Percentiles rank a stretch among this genome's conserved stretches.
Conservation (phyloP, 2,797 vertebrate species). For the Dendrocincla fuliginosa region DNA sequence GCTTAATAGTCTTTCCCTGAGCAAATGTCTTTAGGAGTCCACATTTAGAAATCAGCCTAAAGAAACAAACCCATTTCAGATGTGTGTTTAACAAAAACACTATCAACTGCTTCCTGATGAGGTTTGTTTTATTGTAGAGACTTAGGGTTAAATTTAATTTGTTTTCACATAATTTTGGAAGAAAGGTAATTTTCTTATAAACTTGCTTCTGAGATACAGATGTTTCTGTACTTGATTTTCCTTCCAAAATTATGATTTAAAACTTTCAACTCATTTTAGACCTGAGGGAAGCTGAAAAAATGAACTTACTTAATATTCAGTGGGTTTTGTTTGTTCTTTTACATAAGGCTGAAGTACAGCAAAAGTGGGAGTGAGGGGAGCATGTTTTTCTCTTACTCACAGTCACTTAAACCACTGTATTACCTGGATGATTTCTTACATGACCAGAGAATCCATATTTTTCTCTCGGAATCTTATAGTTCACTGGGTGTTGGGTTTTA, state of each 20-base stretch:
- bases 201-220: neutral
- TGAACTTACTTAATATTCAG: neutral
- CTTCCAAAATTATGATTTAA: neutral
- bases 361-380: accelerated
- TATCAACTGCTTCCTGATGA: neutral
- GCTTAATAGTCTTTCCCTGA: neutral
- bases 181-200: neutral
- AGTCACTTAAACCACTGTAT: neutral
- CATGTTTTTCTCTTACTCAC: neutral
- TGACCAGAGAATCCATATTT: neutral
- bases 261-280: neutral
- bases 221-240: neutral
- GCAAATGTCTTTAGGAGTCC: neutral
- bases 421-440: neutral
- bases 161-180: neutral
- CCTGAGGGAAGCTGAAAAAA: neutral
- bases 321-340: neutral
- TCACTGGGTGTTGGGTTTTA: neutral
- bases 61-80: neutral
- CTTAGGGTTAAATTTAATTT: neutral
- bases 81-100: neutral
- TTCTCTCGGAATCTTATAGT: neutral
- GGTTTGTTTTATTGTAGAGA: neutral
- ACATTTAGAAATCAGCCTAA: neutral
- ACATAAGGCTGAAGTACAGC: neutral